A percentile compares a stretch with the other conserved stretches of the same genome.
phyloP scores from a whole-genome alignment of 1,140 invertebrate species.

The Aleiodes sp. region DNA sequence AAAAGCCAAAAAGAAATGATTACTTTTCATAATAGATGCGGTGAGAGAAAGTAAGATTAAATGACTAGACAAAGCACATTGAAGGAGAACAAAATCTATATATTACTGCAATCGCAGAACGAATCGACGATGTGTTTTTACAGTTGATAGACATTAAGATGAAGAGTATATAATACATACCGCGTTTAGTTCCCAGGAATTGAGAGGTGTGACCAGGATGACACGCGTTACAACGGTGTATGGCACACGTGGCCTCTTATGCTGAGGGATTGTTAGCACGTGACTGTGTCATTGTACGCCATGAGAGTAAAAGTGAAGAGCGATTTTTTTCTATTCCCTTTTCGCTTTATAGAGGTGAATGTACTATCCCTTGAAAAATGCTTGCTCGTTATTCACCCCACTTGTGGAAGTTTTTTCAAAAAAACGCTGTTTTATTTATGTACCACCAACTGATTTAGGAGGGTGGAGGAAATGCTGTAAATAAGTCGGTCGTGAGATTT shows the following conservation, averaged over 20 bases:
- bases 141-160: not conserved
- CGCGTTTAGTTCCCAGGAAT: conserved; percentile 41
- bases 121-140: not conserved
- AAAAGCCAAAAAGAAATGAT: too few relatives aligned
- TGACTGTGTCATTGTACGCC: conserved; percentile 46
- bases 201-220: conserved; percentile 42
- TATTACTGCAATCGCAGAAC: not conserved
- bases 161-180: not conserved
- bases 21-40: too few relatives aligned
- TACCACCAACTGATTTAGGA: conserved; percentile 1
- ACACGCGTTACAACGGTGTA: conserved; percentile 44
- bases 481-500: too few relatives aligned
- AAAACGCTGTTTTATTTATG: conserved; percentile 6
- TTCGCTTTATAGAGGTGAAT: not conserved
- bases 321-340: not conserved
- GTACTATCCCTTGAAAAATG: not conserved
- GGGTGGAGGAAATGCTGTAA: too few relatives aligned
- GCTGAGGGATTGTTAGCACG: conserved; percentile 45
- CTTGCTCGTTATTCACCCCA: not conserved
- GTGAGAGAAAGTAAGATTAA: not conserved
- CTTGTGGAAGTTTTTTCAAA: not conserved
- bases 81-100: not conserved
- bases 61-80: not conserved
- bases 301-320: conserved; percentile 31
- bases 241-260: conserved; percentile 39